A percentile compares a stretch with the other conserved stretches of the same genome.
These are phyloP conservation scores for Tapera naevia DNA, from an alignment of 2,797 vertebrate genomes.

Conservation along the genomic window DNA sequence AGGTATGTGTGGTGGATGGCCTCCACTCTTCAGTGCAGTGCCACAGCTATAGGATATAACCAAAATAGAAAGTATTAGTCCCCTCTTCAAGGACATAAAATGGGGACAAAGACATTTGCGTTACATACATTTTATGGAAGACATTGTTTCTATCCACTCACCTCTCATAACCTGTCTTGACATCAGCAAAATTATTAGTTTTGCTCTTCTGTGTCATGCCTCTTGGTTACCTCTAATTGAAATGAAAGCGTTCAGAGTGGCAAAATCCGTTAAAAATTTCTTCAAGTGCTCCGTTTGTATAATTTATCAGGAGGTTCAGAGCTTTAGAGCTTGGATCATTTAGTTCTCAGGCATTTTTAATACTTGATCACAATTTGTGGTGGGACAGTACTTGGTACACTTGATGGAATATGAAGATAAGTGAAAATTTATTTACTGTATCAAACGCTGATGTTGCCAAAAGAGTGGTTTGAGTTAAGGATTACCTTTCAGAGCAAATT, in stretches of 20 bases:
- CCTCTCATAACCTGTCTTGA: conserved; percentile 63
- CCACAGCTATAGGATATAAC: fast-evolving
- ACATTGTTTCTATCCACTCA: conserved; percentile 41
- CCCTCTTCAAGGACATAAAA: conserved; percentile 3
- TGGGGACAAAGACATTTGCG: not conserved
- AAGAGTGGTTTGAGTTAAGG: conserved; percentile 70
- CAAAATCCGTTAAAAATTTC: conserved; percentile 75
- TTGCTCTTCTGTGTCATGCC: conserved; percentile 60
- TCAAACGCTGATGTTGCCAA: conserved; percentile 76
- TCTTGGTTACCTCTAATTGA: conserved; percentile 76
- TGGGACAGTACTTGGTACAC: conserved; percentile 71
- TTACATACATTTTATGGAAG: conserved; percentile 16
- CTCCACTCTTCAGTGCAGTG: not conserved
- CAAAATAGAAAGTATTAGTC: not conserved
- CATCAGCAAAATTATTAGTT: conserved; percentile 70
- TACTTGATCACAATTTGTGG: conserved; percentile 71
- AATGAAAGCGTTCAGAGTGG: conserved; percentile 67
- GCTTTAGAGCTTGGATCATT: conserved; percentile 74
- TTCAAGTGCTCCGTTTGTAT: conserved; percentile 73
- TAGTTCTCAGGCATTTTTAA: conserved; percentile 72
- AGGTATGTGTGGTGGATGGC: fast-evolving
- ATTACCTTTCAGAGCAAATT: conserved; percentile 78
- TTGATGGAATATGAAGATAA: conserved; percentile 73
- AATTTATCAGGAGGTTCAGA: conserved; percentile 74
- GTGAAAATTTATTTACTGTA: conserved; percentile 78